phyloP scores from a whole-genome alignment of 2,888 invertebrate genomes.

The Scrobipalpa costella region DNA sequence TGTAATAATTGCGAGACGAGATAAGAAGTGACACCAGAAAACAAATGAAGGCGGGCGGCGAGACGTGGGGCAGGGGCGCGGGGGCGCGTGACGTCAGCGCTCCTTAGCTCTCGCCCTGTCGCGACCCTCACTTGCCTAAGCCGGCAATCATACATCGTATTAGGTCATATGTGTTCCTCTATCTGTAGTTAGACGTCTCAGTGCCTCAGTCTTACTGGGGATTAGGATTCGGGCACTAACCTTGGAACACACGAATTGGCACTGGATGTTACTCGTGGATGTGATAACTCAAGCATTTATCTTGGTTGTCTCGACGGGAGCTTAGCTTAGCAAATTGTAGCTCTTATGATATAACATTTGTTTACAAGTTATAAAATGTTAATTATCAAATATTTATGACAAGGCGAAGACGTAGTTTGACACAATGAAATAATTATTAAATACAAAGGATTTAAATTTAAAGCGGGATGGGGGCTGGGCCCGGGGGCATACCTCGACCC shows the following conservation, averaged over 20 bases:
- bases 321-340: conserved; percentile 1
- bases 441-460: conserved; percentile 65
- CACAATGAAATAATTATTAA: conserved; percentile 58
- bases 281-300: conserved; percentile 15
- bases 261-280: conserved; percentile 11
- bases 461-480: conserved; percentile 54
- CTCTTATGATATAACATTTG: neutral
- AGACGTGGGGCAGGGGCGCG: conserved; percentile 40
- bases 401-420: conserved; percentile 37
- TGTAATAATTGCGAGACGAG: conserved; percentile 80
- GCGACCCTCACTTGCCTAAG: conserved; percentile 44
- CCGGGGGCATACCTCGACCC: conserved; percentile 59
- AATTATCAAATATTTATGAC: conserved; percentile 46
- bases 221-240: conserved; percentile 24
- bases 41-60: conserved; percentile 76
- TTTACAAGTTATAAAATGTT: no score
- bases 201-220: conserved; percentile 23
- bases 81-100: conserved; percentile 64
- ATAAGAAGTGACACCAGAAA: conserved; percentile 81
- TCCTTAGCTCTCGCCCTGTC: conserved; percentile 48
- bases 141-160: conserved; percentile 41
- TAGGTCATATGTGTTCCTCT: conserved; percentile 40
- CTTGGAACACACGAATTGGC: conserved; percentile 15
- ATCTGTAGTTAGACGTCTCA: conserved; percentile 26
- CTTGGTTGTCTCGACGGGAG: no score